Evolutionary conservation across 2,113 vertebrate genomes (phyloP).

Genomic region (Caranx ignobilis): DNA sequence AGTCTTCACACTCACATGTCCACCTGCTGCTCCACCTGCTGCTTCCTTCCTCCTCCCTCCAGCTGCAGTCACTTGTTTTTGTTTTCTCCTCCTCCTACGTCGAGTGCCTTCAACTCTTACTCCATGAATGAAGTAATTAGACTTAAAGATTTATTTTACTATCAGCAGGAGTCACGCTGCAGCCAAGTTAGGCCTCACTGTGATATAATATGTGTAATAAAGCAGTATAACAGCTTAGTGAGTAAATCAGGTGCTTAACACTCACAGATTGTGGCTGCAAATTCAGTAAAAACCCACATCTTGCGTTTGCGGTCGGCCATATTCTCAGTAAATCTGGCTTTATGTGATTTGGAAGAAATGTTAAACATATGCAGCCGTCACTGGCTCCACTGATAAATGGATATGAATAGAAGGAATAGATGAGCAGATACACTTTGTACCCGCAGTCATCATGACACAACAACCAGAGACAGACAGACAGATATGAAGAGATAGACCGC

Average conservation of each 20-base stretch:
- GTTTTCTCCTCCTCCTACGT: background rate
- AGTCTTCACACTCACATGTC: too few relatives aligned
- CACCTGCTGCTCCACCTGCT: background rate
- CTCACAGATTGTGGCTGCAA: background rate
- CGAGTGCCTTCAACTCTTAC: background rate
- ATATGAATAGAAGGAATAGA: background rate
- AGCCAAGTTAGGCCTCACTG: background rate
- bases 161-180: background rate
- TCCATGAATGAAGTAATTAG: background rate
- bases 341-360: constrained; percentile 9
- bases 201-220: too few relatives aligned
- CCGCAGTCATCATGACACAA: constrained; percentile 10
- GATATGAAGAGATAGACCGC: constrained; percentile 9
- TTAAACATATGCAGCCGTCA: background rate
- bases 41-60: background rate
- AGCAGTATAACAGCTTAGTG: background rate
- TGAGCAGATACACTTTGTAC: background rate
- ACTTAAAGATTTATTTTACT: background rate
- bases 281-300: constrained; percentile 20
- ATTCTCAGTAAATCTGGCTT: background rate
- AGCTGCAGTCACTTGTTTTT: background rate
- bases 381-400: background rate
- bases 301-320: background rate
- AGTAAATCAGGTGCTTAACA: constrained; percentile 26
- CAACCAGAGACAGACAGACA: constrained; percentile 3